Evolutionary conservation across 1,140 invertebrate genomes (phyloP).

Genomic region (Leptinotarsa lineolata): DNA sequence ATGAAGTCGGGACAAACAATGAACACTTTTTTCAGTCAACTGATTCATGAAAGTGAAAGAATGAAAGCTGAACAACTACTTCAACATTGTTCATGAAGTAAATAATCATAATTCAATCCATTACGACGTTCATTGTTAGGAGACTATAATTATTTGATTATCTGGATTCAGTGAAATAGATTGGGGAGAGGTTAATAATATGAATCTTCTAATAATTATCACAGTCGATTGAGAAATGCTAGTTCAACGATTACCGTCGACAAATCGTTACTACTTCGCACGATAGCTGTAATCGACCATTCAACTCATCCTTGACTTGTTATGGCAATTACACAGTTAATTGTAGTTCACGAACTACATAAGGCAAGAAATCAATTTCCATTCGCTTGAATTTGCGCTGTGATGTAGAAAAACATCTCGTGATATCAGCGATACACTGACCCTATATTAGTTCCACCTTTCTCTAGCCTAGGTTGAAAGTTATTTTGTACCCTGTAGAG

Average conservation of each 20-base stretch:
- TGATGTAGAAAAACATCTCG: slow-evolving; percentile 14
- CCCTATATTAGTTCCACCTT: slow-evolving; percentile 13
- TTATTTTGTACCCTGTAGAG: background rate
- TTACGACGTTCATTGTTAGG: too few relatives aligned
- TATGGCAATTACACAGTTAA: slow-evolving; percentile 1
- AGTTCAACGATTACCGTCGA: background rate
- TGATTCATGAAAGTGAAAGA: too few relatives aligned
- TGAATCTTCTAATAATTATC: too few relatives aligned
- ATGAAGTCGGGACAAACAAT: too few relatives aligned
- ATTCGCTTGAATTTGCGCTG: background rate
- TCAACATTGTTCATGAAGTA: too few relatives aligned
- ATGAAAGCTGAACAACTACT: too few relatives aligned
- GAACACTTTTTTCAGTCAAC: too few relatives aligned
- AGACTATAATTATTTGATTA: too few relatives aligned
- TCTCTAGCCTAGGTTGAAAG: slow-evolving; percentile 16
- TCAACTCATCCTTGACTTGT: background rate
- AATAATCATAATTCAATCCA: too few relatives aligned
- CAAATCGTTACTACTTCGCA: background rate
- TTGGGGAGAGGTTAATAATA: too few relatives aligned
- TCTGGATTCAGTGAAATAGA: too few relatives aligned
- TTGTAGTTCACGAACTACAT: slow-evolving; percentile 14
- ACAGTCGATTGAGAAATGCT: background rate
- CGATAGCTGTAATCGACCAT: background rate
- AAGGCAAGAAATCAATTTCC: background rate
- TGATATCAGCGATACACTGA: slow-evolving; percentile 21